Evolutionary conservation across 2,113 vertebrate genomes (phyloP).

Genomic region (Erinaceus europaeus): DNA sequence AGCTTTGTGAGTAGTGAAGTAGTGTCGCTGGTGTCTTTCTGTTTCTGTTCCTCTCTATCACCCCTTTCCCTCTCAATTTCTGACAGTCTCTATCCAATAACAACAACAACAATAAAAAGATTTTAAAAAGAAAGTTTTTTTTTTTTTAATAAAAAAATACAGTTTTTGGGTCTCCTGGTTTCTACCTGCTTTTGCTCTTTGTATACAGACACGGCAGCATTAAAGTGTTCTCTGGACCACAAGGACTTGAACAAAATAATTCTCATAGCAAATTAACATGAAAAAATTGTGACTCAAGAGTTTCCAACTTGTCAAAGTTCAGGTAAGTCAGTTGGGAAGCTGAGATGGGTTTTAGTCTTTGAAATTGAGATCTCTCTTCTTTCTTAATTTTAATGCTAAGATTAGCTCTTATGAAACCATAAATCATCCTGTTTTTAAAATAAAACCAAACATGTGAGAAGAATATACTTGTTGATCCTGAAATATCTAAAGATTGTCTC

Average conservation of each 20-base stretch:
- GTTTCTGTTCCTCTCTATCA: too few relatives aligned
- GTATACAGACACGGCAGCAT: not conserved
- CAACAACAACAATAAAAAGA: too few relatives aligned
- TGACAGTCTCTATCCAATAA: too few relatives aligned
- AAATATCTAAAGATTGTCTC: conserved; percentile 34
- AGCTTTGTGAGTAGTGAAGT: too few relatives aligned
- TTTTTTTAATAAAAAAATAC: too few relatives aligned
- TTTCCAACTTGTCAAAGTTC: conserved; percentile 15
- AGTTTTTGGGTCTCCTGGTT: not conserved
- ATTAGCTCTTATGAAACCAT: conserved; percentile 7
- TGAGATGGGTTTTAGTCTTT: not conserved
- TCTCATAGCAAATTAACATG: not conserved
- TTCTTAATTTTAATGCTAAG: not conserved
- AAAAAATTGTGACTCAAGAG: conserved; percentile 19
- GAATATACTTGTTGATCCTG: conserved; percentile 25
- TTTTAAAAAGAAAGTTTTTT: too few relatives aligned
- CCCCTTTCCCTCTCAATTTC: too few relatives aligned
- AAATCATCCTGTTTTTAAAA: conserved; percentile 25
- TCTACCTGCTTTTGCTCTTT: not conserved
- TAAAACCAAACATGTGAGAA: conserved; percentile 28
- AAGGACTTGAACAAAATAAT: conserved; percentile 5
- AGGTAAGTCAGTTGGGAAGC: not conserved
- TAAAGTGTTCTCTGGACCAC: conserved; percentile 14
- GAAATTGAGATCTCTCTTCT: not conserved
- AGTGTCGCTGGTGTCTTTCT: too few relatives aligned